A percentile compares a stretch with the other conserved stretches of the same genome.
phyloP scores from a whole-genome alignment of 2,113 vertebrate species.

The Himantopus leucocephalus region DNA sequence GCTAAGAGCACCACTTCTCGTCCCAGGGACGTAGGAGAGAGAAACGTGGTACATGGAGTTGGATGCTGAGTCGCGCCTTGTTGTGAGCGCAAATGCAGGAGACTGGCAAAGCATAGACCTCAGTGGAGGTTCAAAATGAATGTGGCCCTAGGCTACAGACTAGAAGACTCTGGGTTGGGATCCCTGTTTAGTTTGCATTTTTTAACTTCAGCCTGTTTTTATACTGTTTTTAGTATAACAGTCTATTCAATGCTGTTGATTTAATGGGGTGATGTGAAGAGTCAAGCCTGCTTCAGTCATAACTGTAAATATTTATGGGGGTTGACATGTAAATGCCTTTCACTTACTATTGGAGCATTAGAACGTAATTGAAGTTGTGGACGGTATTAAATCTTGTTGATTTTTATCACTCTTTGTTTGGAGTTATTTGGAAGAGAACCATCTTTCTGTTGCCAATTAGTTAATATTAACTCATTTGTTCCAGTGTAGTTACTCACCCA shows the following conservation, averaged over 20 bases:
- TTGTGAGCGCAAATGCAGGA: not conserved
- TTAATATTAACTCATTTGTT: conserved; percentile 70
- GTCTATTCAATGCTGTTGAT: not conserved
- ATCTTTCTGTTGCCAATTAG: conserved; percentile 47
- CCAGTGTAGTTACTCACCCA: conserved; percentile 51
- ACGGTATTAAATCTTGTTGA: conserved; percentile 47
- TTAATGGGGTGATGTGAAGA: conserved; percentile 7
- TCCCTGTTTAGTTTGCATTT: not conserved
- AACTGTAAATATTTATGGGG: conserved; percentile 31
- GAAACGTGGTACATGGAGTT: not conserved
- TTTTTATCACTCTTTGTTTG: conserved; percentile 66
- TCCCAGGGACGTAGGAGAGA: not conserved
- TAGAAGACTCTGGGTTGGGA: not conserved
- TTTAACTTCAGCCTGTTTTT: not conserved
- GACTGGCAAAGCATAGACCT: not conserved
- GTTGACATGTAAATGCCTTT: conserved; percentile 44
- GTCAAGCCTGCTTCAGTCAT: not conserved
- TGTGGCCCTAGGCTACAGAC: not conserved
- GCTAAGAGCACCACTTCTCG: not conserved
- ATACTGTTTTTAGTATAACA: not conserved
- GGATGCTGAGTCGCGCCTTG: not conserved
- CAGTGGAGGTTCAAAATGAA: not conserved
- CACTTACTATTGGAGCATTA: conserved; percentile 29
- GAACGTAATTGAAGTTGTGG: not conserved
- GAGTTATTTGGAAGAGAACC: conserved; percentile 44